These are phyloP conservation scores for Sebastes umbrosus DNA, from an alignment of 2,797 vertebrate species.

Conservation along the genomic window DNA sequence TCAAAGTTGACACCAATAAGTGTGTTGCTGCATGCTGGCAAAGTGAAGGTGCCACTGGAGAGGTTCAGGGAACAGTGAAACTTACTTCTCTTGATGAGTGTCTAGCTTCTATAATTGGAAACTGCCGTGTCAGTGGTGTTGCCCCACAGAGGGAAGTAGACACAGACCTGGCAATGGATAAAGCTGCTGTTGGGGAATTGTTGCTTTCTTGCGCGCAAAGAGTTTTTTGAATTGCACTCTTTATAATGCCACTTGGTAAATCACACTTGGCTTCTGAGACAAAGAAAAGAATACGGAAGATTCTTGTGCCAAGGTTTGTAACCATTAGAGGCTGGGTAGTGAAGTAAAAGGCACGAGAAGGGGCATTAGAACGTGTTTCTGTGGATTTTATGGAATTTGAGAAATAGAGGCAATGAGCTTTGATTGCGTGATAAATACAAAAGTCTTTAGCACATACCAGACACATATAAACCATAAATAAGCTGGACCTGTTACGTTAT, in stretches of 20 bases:
- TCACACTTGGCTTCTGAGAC: background rate
- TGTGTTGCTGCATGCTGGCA: constrained; percentile 27
- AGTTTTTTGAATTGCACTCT: background rate
- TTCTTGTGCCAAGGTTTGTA: constrained; percentile 9
- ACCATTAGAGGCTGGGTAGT: background rate
- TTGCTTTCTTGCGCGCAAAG: background rate
- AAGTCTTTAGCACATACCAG: background rate
- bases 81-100: constrained; percentile 44
- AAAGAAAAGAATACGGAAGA: constrained; percentile 1
- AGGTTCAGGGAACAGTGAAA: constrained; percentile 22
- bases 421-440: background rate
- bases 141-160: constrained; percentile 30
- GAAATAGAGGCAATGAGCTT: background rate
- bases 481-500: background rate
- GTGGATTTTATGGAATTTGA: background rate
- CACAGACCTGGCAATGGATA: constrained; percentile 13
- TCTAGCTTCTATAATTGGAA: constrained; percentile 55
- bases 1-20: constrained; percentile 42
- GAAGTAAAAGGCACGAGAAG: background rate
- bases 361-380: background rate
- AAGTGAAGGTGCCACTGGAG: constrained; percentile 39
- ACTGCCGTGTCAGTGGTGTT: constrained; percentile 37
- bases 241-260: constrained; percentile 15
- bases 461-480: background rate
- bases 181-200: constrained; percentile 9